Evolutionary conservation across 1,140 invertebrate genomes (phyloP).

Genomic region (Caenorhabditis latens): DNA sequence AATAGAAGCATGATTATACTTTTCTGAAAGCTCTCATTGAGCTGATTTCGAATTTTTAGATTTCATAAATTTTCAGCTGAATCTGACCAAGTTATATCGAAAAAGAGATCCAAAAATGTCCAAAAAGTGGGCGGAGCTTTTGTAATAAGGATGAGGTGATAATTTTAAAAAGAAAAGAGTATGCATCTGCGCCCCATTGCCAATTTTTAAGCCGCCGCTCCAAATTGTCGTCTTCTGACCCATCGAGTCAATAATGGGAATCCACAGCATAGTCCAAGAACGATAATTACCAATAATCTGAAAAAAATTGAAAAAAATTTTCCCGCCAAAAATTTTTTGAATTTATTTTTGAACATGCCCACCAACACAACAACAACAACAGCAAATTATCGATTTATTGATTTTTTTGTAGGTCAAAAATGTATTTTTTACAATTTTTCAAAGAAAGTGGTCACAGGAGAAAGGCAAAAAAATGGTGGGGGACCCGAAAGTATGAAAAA

Average conservation of each 20-base stretch:
- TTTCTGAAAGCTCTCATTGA: too few relatives aligned
- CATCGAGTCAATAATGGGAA: conserved; percentile 3
- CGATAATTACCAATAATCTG: neutral
- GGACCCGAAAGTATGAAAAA: neutral
- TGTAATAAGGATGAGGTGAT: neutral
- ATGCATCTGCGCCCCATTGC: neutral
- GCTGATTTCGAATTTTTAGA: too few relatives aligned
- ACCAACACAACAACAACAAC: too few relatives aligned
- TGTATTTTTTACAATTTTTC: neutral
- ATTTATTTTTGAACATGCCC: neutral
- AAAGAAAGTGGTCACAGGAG: neutral
- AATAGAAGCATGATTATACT: too few relatives aligned
- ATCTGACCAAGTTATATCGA: too few relatives aligned
- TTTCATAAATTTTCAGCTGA: too few relatives aligned
- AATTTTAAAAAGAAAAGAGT: neutral
- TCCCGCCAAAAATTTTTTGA: neutral
- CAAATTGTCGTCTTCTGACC: conserved; percentile 9
- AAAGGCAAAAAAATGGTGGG: neutral
- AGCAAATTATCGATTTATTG: too few relatives aligned
- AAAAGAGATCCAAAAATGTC: too few relatives aligned
- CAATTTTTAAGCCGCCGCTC: neutral
- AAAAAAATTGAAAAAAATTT: neutral
- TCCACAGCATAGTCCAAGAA: neutral
- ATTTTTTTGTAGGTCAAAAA: too few relatives aligned
- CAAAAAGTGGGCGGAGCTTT: neutral